phyloP scores from a whole-genome alignment of 2,888 invertebrate species.

The Nomada goodeniana region DNA sequence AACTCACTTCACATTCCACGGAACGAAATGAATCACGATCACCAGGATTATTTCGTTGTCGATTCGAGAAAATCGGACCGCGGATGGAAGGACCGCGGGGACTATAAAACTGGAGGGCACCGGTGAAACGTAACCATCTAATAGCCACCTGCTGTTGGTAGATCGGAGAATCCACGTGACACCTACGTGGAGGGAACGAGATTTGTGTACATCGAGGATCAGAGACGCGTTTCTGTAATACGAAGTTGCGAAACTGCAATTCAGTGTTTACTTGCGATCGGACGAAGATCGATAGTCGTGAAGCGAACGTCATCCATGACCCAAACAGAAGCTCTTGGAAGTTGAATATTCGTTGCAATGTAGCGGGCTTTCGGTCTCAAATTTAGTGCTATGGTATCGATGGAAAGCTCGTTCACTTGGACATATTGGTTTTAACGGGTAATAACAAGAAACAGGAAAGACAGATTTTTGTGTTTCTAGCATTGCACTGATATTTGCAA shows the following conservation, averaged over 20 bases:
- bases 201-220: conserved; percentile 48
- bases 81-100: conserved; percentile 45
- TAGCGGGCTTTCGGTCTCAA: too few relatives aligned
- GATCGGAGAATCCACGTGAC: conserved; percentile 50
- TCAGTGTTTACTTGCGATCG: not conserved
- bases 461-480: too few relatives aligned
- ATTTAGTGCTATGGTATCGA: too few relatives aligned
- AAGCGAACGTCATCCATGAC: not conserved
- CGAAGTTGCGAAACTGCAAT: conserved; percentile 28
- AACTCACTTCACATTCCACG: conserved; percentile 1
- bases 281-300: conserved; percentile 2
- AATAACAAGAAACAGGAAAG: too few relatives aligned
- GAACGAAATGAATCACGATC: conserved; percentile 39
- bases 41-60: conserved; percentile 56
- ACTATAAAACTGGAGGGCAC: conserved; percentile 52
- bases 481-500: too few relatives aligned
- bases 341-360: not conserved
- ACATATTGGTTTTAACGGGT: too few relatives aligned
- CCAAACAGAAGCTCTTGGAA: not conserved
- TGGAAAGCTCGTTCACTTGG: too few relatives aligned
- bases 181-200: conserved; percentile 56
- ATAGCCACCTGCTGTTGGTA: conserved; percentile 72
- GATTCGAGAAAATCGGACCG: conserved; percentile 65
- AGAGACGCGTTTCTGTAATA: conserved; percentile 43
- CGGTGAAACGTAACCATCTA: conserved; percentile 46